Percentiles rank a stretch among this genome's conserved stretches.
phyloP scores from a whole-genome alignment of 1,140 invertebrate species.

The Venustaconcha ellipsiformis region DNA sequence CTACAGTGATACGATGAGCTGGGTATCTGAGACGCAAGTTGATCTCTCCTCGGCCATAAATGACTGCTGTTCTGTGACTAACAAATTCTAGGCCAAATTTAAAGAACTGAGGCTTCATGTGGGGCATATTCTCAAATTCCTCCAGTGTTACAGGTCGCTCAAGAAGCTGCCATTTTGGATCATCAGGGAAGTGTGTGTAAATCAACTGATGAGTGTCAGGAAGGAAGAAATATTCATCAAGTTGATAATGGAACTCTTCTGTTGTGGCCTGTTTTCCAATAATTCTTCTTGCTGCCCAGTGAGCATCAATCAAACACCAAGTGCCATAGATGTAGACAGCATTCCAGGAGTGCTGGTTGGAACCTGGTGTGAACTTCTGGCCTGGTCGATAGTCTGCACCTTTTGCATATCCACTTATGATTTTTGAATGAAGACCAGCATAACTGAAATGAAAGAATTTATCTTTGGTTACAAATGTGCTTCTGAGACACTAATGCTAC shows the following conservation, averaged over 20 bases:
- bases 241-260: conserved; percentile 67
- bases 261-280: conserved; percentile 65
- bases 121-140: conserved; percentile 69
- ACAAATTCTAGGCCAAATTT: conserved; percentile 69
- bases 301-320: conserved; percentile 68
- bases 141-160: conserved; percentile 54
- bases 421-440: conserved; percentile 67
- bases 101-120: conserved; percentile 70
- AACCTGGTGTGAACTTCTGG: conserved; percentile 64
- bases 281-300: conserved; percentile 68
- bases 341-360: conserved; percentile 69
- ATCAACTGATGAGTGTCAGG: conserved; percentile 68
- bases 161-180: conserved; percentile 67
- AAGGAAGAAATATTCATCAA: conserved; percentile 69
- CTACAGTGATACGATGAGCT: conserved; percentile 57
- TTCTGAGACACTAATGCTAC: no score
- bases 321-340: conserved; percentile 68
- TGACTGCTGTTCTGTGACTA: conserved; percentile 65
- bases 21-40: conserved; percentile 60
- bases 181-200: conserved; percentile 69
- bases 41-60: conserved; percentile 60
- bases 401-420: conserved; percentile 69
- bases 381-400: conserved; percentile 69
- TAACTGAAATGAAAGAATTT: conserved; percentile 52
- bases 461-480: neutral